A percentile compares a stretch with the other conserved stretches of the same genome.
Conservation (phyloP, 2,113 vertebrate genomes). For the Lycaon pictus region DNA sequence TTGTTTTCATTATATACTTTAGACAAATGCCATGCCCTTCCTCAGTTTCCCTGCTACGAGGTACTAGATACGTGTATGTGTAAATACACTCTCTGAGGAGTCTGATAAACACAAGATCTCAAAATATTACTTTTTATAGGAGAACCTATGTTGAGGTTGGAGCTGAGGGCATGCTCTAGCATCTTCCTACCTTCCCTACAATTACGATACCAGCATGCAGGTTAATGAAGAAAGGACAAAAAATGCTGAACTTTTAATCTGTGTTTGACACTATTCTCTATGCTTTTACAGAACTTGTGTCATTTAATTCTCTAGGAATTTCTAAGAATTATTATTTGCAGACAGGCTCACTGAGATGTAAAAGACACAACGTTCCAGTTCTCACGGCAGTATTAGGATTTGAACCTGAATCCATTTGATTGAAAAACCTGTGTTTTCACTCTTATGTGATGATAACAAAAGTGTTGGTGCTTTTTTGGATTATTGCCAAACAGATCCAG, state of each 20-base stretch:
- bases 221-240: neutral
- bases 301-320: neutral
- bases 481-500: neutral
- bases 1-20: neutral
- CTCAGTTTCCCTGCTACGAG: neutral
- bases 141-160: neutral
- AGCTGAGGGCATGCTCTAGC: fast-evolving
- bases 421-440: neutral
- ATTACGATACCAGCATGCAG: neutral
- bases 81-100: neutral
- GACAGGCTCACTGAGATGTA: neutral
- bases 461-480: neutral
- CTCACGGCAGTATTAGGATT: neutral
- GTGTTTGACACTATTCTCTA: neutral
- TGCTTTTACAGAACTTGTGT: neutral
- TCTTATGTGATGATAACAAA: neutral
- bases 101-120: neutral
- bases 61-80: neutral
- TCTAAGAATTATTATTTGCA: neutral
- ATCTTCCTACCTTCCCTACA: fast-evolving
- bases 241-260: neutral
- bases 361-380: neutral
- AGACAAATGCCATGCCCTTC: neutral
- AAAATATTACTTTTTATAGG: neutral
- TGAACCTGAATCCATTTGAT: neutral